Base-by-base conservation (phyloP, 2,797 vertebrate species). In the Megaceryle alcyon region DNA sequence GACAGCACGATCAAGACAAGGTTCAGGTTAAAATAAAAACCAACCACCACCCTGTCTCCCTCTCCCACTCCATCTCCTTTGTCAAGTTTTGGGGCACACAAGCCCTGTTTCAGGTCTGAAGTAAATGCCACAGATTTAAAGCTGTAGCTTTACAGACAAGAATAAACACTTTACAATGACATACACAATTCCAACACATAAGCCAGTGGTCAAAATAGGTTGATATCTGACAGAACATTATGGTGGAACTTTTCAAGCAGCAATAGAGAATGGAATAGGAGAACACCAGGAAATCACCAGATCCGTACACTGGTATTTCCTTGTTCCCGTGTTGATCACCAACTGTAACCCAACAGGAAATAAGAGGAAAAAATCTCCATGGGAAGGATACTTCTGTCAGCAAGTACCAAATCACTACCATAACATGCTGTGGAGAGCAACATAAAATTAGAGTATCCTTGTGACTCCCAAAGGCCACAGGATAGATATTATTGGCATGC, bases 111-210 rank as follows among this genome's bases (percentile, higher is more conserved):
- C 51, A 51, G 33, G 19, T 64, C 53, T 2, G 3, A 94, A 91
- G 37, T 61, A 82, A 90, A 69, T 11, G 14, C 29, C 57, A 77
- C 16, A 70, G 39, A 73, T 75, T 90, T 86, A 76, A 80, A 77
- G 28, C 17, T 66, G 20, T 16, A 79, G 35, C 28, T 87, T 70
- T 75, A 33, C 0, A 0, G 61, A 37, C 22, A 68, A 57, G 31
- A 93, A 77, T 7, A 69, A 72, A 75, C 2, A 15, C 51, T 85
- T 81, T 54, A 51, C 20, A 78, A 21, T 2, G 4, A 54, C 6
- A 49, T 7, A 44, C 25, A 49, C 16, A 56, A 82, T 28, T 63
- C 19, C 35, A 85, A 39, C 3, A 19, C 20, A 11, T 35, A n/a
- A 77, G 23, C 23, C 60, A 39, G 14, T 17, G 19, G 54, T 56